Base-by-base conservation (phyloP, 2,113 vertebrate genomes). In the Connochaetes taurinus region DNA sequence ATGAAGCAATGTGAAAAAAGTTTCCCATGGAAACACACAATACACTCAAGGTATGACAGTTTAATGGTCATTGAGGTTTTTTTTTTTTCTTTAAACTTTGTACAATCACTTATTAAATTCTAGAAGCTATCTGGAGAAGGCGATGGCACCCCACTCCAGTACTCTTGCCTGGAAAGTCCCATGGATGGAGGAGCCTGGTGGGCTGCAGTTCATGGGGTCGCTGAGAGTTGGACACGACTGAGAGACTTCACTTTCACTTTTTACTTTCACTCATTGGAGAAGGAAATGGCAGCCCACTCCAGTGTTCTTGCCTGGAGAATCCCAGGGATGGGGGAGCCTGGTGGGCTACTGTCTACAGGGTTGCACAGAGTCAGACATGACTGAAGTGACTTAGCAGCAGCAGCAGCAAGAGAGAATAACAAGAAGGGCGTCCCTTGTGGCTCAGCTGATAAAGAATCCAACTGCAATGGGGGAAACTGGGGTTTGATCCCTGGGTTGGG, bases 51-150 rank as follows among this genome's bases (percentile, higher is more conserved):
- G 47, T 58, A 67, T n/a, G 40, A 91, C 83, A 96, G 62, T 96
- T 94, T 52, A 97, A 92, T 52, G 45, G 17, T 81, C 76, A 82
- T 12, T 90, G 55, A 8, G 14, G 6, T 7, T 57, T 76, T 81
- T 92, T 86, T 90, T 74, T 86, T 90, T 74, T 74, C 10, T 91
- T 95, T 31, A 97, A 85, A 84, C 3, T 0, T 71, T 45, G 36
- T 8, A 47, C 40, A 81, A 53, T 98, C 76, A 78, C 43, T 95
- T 78, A 45, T 76, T 90, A 92, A 94, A 53, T 84, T 78, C 84
- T 86, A 84, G 91, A 90, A 36, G 10, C 86, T 81, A 40, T 50
- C 60, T 78, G 60, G 25, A 15, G 27, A 62, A 62, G 29, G 60
- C 0, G 2, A 31, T 31, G 60, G 60, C 60, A 62, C 29, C 29